Base-by-base conservation (phyloP, 2,113 vertebrate species). In the Phasianus colchicus region DNA sequence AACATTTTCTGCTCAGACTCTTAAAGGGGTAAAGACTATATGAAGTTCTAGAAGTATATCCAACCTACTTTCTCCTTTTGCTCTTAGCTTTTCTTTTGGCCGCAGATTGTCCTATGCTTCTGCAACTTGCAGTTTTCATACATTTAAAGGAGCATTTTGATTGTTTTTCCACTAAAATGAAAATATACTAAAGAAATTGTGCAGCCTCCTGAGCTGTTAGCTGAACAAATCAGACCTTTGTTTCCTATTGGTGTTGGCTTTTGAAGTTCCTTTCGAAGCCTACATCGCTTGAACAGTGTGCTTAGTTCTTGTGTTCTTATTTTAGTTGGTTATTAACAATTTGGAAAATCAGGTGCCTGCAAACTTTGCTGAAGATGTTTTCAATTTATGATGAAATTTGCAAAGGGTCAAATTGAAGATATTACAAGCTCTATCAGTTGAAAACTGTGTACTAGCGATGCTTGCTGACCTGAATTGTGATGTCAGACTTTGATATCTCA, bases 391-490 rank as follows among this genome's bases (percentile, higher is more conserved):
- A 25, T 64, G 63, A 75, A 88, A 30, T 16, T 10, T 64, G 8
- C 27, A 21, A 73, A 60, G 25, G 30, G 52, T 67, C 3, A 1
- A 74, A 48, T 48, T 47, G 69, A 78, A 25, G 25, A 12, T 67
- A 9, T 30, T 86, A 6, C 20, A 86, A 71, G 22, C 47, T 79
- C 13, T 43, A 5, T 42, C 52, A 27, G 11, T 58, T 88, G 34
- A 42, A 70, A 77, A 48, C 27, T 27, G 13, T 5, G 7, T 63
- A 36, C 15, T 71, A 34, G 24, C 50, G 36, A 40, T 27, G 14
- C 1, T 10, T 54, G 14, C 6, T 25, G 50, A 32, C 22, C 9
- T 69, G 34, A 77, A 71, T 30, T 60, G 30, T 25, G 30, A 0
- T 15, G 10, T 64, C 70, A 70, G 88, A 47, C 43, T 67, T 55